Percentiles rank a stretch among this genome's conserved stretches.
Evolutionary conservation across 2,113 vertebrate species (phyloP).

Genomic region (Semicossyphus pulcher): DNA sequence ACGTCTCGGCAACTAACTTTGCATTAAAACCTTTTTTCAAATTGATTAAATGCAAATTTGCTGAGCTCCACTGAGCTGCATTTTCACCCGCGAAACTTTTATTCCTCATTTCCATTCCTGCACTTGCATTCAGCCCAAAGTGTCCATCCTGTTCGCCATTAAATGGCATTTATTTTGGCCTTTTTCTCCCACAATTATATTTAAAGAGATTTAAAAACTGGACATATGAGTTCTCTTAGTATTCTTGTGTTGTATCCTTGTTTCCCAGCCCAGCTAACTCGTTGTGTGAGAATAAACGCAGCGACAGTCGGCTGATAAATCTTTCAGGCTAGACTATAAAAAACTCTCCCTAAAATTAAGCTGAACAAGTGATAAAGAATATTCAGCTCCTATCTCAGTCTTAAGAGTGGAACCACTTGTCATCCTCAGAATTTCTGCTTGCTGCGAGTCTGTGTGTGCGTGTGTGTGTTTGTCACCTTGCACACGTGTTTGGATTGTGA

Average conservation of each 20-base stretch:
- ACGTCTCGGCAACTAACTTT: conserved; percentile 67
- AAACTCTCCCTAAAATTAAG: conserved; percentile 69
- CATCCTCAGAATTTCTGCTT: conserved; percentile 21
- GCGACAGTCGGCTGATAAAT: conserved; percentile 53
- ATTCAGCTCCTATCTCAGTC: conserved; percentile 47
- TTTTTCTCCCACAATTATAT: conserved; percentile 20
- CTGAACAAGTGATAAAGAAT: conserved; percentile 56
- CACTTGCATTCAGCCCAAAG: conserved; percentile 20
- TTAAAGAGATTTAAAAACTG: conserved; percentile 54
- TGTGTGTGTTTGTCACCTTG: background rate
- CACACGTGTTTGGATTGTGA: background rate
- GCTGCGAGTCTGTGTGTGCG: background rate
- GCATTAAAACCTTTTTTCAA: conserved; percentile 78
- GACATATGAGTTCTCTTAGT: conserved; percentile 1
- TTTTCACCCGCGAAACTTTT: conserved; percentile 65
- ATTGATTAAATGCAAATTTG: conserved; percentile 81
- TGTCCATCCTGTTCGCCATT: conserved; percentile 52
- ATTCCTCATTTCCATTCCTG: conserved; percentile 63
- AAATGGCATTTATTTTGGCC: conserved; percentile 47
- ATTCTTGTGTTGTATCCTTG: conserved; percentile 31
- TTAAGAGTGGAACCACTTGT: conserved; percentile 49
- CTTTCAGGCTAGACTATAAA: conserved; percentile 61
- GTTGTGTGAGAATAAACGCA: conserved; percentile 35
- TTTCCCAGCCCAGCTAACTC: conserved; percentile 7
- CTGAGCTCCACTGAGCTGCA: conserved; percentile 65